Conservation (phyloP, 2,888 invertebrate genomes). For the Odontocerum albicorne region DNA sequence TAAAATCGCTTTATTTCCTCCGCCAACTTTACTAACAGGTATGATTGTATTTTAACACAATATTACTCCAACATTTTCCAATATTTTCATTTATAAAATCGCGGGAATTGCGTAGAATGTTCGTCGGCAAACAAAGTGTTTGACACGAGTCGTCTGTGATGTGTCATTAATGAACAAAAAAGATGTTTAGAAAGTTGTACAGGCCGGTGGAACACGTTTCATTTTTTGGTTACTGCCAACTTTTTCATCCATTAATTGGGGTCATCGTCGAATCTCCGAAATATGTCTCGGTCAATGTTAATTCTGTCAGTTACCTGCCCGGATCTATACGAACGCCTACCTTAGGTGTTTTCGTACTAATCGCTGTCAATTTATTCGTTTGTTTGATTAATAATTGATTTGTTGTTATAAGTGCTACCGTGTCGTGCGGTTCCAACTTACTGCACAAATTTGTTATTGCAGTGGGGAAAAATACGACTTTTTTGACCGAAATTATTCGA, state of each 20-base stretch:
- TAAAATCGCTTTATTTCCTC: constrained; percentile 8
- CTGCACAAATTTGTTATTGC: too few species aligned
- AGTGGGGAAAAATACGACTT: too few species aligned
- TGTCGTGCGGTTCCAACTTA: too few species aligned
- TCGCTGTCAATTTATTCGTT: too few species aligned
- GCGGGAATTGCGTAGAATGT: background rate
- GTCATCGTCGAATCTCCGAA: background rate
- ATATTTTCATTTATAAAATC: constrained; percentile 13
- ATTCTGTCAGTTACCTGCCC: constrained; percentile 14
- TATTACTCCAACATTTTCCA: background rate
- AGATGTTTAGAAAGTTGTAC: constrained; percentile 28
- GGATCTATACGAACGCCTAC: constrained; percentile 11
- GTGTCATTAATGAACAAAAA: constrained; percentile 17
- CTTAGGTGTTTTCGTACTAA: background rate
- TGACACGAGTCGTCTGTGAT: constrained; percentile 11
- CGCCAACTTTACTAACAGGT: constrained; percentile 9
- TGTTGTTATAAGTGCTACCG: too few species aligned
- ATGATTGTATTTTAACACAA: background rate
- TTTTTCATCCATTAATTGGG: constrained; percentile 11
- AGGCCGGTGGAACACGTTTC: constrained; percentile 18
- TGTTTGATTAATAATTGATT: too few species aligned
- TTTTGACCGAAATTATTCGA: too few species aligned
- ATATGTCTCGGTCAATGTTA: constrained; percentile 4
- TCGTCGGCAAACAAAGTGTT: constrained; percentile 1
- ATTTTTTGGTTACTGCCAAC: constrained; percentile 1